Evolutionary conservation across 2,888 invertebrate species (phyloP), one percentile per base, ranked within the genome.

Genomic region (Heliothis peltigera): DNA sequence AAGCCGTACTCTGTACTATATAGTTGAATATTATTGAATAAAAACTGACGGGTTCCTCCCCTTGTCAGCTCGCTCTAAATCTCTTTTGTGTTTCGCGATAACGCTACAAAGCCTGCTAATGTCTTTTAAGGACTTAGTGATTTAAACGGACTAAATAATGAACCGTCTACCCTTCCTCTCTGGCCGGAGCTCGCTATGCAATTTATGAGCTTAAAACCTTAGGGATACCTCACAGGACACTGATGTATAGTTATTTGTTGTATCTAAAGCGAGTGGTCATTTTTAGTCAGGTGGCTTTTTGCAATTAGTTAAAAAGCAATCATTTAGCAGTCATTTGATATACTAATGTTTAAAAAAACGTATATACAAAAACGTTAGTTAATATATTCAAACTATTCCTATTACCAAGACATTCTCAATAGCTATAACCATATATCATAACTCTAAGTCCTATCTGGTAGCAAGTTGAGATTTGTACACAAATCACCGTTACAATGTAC

Each of bases 91-190:
- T 92, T 87, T 87, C 83, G 86, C 90, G 94, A 95, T 94, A 93
- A 91, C 92, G 90, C 81, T 90, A 93, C 95, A 95, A 94, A 95
- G 94, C 92, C 87, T 89, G 89, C 93, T 94, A 94, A 95, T 94
- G 92, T 94, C 91, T 92, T 95, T 95, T 94, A 94, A 94, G 95
- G 94, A 94, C 95, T 95, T 94, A 94, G 95, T 90, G 93, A 95
- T 95, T 95, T 95, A 95, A 95, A 95, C 94, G 92, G 95, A 94
- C 95, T 95, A 92, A 91, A 93, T 94, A 94, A 95, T 95, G 94
- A 94, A 92, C 88, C 87, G 72, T 83, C 90, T 92, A 93, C 94
- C 94, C 94, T 92, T 92, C 88, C 47, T 55, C 62, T 54, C 49
- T 15, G 46, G 85, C 81, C 84, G 79, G 72, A 73, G 81, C 84